Percentiles rank a stretch among this genome's conserved stretches.
Conservation (phyloP, 2,113 vertebrate genomes). For the Apistogramma diplotaenia region DNA sequence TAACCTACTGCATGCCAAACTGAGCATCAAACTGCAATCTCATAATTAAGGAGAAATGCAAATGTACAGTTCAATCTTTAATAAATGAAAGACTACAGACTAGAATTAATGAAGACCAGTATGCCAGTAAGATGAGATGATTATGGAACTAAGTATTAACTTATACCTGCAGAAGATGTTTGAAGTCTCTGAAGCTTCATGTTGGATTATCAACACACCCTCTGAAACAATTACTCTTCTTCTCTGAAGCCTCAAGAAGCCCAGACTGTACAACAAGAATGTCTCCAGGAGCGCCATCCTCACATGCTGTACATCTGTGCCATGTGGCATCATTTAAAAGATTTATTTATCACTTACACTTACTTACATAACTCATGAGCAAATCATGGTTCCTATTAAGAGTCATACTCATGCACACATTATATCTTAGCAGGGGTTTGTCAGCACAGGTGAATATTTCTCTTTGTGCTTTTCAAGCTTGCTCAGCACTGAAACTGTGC, state of each 20-base stretch:
- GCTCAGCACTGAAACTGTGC: neutral
- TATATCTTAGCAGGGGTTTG: neutral
- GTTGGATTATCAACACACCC: neutral
- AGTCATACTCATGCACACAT: neutral
- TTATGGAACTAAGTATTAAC: neutral
- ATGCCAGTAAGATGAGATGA: neutral
- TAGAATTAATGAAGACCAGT: neutral
- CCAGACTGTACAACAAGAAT: neutral
- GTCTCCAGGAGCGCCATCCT: neutral
- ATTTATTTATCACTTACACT: neutral
- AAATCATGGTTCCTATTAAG: neutral
- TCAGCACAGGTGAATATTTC: neutral
- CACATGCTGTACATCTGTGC: neutral
- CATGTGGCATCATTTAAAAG: neutral
- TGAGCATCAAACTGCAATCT: neutral
- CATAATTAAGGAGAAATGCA: neutral
- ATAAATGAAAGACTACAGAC: neutral
- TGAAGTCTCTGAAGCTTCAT: neutral
- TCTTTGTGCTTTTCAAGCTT: neutral
- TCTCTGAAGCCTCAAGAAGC: neutral
- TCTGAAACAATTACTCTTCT: neutral
- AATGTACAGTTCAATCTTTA: neutral
- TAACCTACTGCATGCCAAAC: neutral
- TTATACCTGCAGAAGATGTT: neutral
- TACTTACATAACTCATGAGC: neutral